Conservation (phyloP, 2,797 vertebrate genomes). For the Acropternis orthonyx region DNA sequence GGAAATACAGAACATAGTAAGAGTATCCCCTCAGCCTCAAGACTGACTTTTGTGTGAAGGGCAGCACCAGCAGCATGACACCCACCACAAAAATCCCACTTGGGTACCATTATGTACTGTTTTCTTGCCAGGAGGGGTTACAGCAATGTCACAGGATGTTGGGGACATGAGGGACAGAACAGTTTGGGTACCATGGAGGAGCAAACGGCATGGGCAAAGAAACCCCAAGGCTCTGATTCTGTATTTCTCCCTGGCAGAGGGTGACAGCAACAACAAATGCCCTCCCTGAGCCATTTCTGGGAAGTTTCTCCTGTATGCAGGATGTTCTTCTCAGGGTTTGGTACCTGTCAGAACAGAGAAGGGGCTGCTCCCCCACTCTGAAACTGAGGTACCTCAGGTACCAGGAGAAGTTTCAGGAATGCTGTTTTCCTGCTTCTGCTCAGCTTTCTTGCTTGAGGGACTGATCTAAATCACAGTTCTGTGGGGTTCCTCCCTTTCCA, state of each 20-base stretch:
- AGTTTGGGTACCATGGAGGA: neutral
- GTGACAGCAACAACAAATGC: neutral
- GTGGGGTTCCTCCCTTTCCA: no score
- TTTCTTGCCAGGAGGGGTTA: neutral
- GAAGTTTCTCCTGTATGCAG: neutral
- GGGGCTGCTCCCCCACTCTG: no score
- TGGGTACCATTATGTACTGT: neutral
- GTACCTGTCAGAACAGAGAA: no score
- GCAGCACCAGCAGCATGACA: neutral
- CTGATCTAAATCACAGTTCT: no score
- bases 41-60: neutral
- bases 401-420: no score
- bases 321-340: no score
- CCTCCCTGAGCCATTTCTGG: neutral
- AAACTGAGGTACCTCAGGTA: no score
- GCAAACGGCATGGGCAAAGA: neutral
- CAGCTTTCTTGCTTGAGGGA: no score
- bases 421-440: no score
- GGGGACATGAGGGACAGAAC: neutral
- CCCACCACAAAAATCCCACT: neutral
- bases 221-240: neutral
- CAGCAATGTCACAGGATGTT: neutral
- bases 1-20: neutral
- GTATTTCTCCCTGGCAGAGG: neutral
- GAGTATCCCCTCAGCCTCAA: neutral